phyloP scores from a whole-genome alignment of 2,797 vertebrate species.

The Anableps anableps region DNA sequence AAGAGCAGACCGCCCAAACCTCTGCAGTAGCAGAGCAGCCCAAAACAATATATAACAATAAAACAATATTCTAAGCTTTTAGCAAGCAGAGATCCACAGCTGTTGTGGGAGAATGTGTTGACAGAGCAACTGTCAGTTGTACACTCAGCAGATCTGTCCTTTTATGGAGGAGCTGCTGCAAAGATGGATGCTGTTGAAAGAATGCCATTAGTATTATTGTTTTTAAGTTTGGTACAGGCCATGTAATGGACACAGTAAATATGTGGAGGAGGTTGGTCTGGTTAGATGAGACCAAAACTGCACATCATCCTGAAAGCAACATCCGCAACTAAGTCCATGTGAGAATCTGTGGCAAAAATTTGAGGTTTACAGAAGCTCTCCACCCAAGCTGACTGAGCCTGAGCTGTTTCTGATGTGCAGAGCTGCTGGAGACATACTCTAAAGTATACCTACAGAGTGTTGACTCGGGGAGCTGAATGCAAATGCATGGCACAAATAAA shows the following conservation, averaged over 20 bases:
- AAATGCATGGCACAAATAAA: background rate
- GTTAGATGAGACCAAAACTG: background rate
- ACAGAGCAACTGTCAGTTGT: background rate
- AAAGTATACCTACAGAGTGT: background rate
- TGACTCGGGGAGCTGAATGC: background rate
- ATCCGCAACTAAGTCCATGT: background rate
- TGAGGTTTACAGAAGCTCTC: background rate
- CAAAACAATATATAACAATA: background rate
- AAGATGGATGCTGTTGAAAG: background rate
- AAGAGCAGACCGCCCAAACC: too few species aligned
- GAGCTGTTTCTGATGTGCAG: background rate
- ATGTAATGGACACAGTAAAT: background rate
- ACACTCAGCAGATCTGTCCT: background rate
- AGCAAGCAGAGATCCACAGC: background rate
- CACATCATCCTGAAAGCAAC: background rate
- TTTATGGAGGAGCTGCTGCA: background rate
- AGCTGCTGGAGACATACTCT: background rate
- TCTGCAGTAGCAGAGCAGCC: too few species aligned
- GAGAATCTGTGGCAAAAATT: background rate
- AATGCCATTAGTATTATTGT: background rate
- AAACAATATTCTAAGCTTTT: background rate
- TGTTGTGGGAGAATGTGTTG: background rate
- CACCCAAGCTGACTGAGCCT: background rate
- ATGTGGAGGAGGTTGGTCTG: background rate
- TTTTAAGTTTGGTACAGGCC: background rate